A percentile compares a stretch with the other conserved stretches of the same genome.
phyloP scores from a whole-genome alignment of 1,140 invertebrate genomes.

The Bactericera cockerelli region DNA sequence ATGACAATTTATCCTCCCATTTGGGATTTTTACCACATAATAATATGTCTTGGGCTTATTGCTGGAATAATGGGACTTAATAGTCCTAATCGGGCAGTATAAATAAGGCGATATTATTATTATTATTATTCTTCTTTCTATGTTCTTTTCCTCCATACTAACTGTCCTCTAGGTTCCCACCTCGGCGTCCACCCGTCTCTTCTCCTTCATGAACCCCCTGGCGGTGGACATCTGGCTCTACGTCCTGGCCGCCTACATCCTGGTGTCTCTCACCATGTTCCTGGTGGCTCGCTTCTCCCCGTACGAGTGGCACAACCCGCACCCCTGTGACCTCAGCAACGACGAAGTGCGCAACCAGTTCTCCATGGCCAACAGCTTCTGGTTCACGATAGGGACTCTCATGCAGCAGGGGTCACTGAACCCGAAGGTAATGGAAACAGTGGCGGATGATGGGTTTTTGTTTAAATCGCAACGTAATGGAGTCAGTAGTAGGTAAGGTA shows the following conservation, averaged over 20 bases:
- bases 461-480: not conserved
- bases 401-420: constrained; percentile 70
- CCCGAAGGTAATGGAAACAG: constrained; percentile 39
- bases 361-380: constrained; percentile 30
- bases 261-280: constrained; percentile 69
- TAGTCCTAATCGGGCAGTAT: too few species aligned
- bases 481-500: not conserved
- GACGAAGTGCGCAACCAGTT: constrained; percentile 42
- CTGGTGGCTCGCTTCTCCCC: constrained; percentile 64
- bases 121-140: too few species aligned
- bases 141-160: too few species aligned
- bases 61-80: too few species aligned
- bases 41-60: too few species aligned
- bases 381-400: constrained; percentile 66
- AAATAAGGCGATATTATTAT: too few species aligned
- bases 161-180: constrained; percentile 56
- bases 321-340: constrained; percentile 47
- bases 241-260: constrained; percentile 55
- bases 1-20: too few species aligned
- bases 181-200: constrained; percentile 54
- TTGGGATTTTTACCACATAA: too few species aligned
- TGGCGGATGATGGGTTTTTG: too few species aligned
- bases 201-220: constrained; percentile 76
- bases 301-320: constrained; percentile 63
- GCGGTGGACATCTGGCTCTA: constrained; percentile 72